Conservation (phyloP, 2,797 vertebrate species). For the Siniperca scherzeri region DNA sequence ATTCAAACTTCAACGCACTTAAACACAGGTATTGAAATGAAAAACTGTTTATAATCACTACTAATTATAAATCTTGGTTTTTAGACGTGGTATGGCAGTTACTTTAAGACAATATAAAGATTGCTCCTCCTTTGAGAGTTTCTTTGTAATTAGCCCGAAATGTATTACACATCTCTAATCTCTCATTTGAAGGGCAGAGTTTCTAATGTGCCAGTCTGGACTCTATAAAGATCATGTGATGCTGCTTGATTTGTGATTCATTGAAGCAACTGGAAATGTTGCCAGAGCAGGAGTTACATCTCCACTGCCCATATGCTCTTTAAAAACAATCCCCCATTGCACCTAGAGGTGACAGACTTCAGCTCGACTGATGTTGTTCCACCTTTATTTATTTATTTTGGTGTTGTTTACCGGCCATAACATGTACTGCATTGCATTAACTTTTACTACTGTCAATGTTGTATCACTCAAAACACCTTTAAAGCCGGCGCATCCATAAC, state of each 20-base stretch:
- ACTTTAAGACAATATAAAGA: slow-evolving; percentile 58
- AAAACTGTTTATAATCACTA: slow-evolving; percentile 41
- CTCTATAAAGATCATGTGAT: slow-evolving; percentile 73
- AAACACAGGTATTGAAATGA: slow-evolving; percentile 56
- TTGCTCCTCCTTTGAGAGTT: slow-evolving; percentile 58
- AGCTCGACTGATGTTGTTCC: slow-evolving; percentile 78
- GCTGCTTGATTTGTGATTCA: slow-evolving; percentile 75
- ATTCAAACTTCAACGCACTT: slow-evolving; percentile 42
- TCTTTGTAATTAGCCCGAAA: slow-evolving; percentile 67
- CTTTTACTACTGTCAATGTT: slow-evolving; percentile 83
- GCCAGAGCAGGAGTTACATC: slow-evolving; percentile 71
- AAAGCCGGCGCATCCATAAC: slow-evolving; percentile 65
- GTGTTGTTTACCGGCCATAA: slow-evolving; percentile 82
- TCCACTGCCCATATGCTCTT: slow-evolving; percentile 82
- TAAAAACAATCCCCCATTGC: slow-evolving; percentile 80
- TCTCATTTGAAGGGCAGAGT: slow-evolving; percentile 71
- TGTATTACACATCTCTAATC: slow-evolving; percentile 75
- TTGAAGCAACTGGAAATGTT: slow-evolving; percentile 76
- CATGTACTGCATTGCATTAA: slow-evolving; percentile 84
- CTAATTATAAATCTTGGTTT: slow-evolving; percentile 56
- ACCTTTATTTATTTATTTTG: slow-evolving; percentile 80
- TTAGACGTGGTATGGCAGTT: slow-evolving; percentile 39
- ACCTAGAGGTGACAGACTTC: slow-evolving; percentile 84
- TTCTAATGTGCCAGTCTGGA: slow-evolving; percentile 70
- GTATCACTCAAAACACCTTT: slow-evolving; percentile 78